phyloP scores from a whole-genome alignment of 2,888 invertebrate species.

The Ichneumoninae sp. region DNA sequence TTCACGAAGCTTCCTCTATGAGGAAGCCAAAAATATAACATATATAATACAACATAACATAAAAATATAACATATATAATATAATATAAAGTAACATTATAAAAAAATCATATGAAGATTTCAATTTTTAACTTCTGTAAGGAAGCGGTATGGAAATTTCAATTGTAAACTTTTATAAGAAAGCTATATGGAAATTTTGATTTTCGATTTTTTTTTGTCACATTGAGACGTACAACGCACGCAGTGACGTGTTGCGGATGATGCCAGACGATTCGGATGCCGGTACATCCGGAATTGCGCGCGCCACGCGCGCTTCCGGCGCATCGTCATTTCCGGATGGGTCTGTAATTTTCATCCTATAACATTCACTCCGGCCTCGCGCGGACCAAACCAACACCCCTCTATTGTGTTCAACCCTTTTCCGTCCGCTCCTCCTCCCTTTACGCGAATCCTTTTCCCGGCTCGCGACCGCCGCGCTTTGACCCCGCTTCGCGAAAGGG shows the following conservation, averaged over 20 bases:
- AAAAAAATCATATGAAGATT: too few species aligned
- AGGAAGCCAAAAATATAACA: too few species aligned
- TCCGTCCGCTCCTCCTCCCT: constrained; percentile 20
- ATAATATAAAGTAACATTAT: too few species aligned
- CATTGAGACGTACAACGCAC: neutral
- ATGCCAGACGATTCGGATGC: constrained; percentile 37
- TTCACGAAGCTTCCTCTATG: too few species aligned
- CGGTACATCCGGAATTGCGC: constrained; percentile 66
- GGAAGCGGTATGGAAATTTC: too few species aligned
- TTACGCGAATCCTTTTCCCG: constrained; percentile 22
- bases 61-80: too few species aligned
- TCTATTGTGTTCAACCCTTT: neutral
- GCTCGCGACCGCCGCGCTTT: constrained; percentile 14
- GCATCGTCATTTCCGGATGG: constrained; percentile 73
- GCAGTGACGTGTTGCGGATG: constrained; percentile 11
- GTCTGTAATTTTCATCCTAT: constrained; percentile 73
- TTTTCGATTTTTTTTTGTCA: neutral
- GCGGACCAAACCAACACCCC: neutral
- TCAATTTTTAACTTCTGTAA: too few species aligned
- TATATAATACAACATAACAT: too few species aligned
- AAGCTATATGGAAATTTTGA: too few species aligned
- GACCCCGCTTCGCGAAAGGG: neutral
- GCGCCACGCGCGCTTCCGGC: constrained; percentile 71
- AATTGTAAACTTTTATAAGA: too few species aligned
- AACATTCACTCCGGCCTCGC: constrained; percentile 43